Conservation (phyloP, 2,888 invertebrate species). For the Temnothorax rugatulus region DNA sequence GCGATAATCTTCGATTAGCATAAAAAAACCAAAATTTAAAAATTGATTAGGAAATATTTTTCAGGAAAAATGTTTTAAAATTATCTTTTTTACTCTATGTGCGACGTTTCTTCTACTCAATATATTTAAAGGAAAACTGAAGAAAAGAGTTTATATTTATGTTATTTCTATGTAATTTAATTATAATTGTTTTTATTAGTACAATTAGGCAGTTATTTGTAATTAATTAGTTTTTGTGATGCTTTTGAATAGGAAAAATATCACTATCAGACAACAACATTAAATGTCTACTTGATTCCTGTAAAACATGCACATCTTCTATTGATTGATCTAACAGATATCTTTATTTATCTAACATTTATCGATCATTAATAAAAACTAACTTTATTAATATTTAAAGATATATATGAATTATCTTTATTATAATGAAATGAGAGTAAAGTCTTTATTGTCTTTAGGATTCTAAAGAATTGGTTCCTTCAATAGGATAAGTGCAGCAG, state of each 20-base stretch:
- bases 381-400: background rate
- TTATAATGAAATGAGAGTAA: background rate
- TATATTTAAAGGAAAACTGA: background rate
- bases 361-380: background rate
- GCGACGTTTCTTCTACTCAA: background rate
- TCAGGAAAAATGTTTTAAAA: background rate
- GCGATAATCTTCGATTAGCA: background rate
- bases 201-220: background rate
- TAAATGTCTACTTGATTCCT: background rate
- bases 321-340: background rate
- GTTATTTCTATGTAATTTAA: background rate
- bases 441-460: background rate
- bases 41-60: background rate
- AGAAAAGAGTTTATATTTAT: background rate
- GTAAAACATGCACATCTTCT: background rate
- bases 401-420: background rate
- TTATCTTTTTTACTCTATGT: background rate
- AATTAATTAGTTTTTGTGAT: conserved; percentile 1
- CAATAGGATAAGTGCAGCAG: background rate
- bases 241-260: background rate
- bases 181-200: background rate
- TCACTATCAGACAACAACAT: background rate
- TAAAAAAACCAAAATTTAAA: background rate
- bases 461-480: background rate
- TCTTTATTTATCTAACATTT: background rate